Conservation (phyloP, 2,888 invertebrate genomes). For the Thymelicus acteon region DNA sequence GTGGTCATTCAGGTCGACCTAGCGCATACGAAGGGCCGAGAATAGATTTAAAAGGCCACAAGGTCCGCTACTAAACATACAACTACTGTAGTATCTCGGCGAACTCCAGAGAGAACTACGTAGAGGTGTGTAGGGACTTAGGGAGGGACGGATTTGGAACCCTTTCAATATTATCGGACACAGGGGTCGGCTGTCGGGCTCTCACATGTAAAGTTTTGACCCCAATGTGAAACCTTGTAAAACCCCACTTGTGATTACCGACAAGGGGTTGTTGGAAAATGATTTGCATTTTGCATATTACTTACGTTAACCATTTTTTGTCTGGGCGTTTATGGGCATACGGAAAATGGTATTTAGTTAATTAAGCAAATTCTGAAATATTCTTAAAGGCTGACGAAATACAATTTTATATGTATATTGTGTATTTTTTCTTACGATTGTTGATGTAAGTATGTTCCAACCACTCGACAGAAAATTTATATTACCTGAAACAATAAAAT, state of each 20-base stretch:
- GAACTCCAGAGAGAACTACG: constrained; percentile 11
- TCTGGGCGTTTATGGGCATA: background rate
- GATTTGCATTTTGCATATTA: constrained; percentile 27
- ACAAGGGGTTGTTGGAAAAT: constrained; percentile 17
- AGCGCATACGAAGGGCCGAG: constrained; percentile 37
- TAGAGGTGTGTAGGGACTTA: background rate
- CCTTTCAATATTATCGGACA: constrained; percentile 17
- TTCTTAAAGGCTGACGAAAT: too few relatives aligned
- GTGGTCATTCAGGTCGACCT: constrained; percentile 37
- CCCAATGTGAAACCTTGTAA: constrained; percentile 35
- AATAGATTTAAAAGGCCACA: constrained; percentile 43
- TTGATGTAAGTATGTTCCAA: background rate
- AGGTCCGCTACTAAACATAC: constrained; percentile 17
- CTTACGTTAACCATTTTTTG: background rate
- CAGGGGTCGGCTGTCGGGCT: background rate
- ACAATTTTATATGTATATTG: too few relatives aligned
- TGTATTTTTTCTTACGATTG: background rate
- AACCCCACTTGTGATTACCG: constrained; percentile 26
- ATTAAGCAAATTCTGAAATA: too few relatives aligned
- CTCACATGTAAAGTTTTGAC: constrained; percentile 26
- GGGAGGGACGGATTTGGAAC: constrained; percentile 4
- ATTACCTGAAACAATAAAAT: constrained; percentile 9
- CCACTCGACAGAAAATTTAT: background rate
- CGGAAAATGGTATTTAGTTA: too few relatives aligned
- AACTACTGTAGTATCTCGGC: constrained; percentile 4